These are phyloP conservation scores for Jaculus jaculus DNA, from an alignment of 2,113 vertebrate genomes.

Conservation along the genomic window DNA sequence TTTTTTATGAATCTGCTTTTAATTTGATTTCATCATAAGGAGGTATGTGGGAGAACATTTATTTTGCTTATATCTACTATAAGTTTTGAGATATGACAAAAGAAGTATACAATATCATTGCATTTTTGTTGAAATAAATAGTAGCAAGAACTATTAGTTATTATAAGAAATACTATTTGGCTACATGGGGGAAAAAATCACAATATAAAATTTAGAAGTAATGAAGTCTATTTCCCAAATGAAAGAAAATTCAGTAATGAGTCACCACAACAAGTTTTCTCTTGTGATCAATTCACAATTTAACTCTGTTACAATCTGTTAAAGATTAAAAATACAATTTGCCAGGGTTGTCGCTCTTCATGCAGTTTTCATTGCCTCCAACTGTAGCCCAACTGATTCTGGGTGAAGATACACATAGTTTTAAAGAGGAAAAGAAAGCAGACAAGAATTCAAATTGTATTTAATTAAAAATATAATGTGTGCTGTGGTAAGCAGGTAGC, in stretches of 20 bases:
- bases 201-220: conserved; percentile 39
- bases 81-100: conserved; percentile 7
- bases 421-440: background rate
- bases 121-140: conserved; percentile 1
- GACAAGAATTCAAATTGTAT: conserved; percentile 10
- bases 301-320: conserved; percentile 40
- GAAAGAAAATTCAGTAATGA: conserved; percentile 56
- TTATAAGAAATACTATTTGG: conserved; percentile 19
- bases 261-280: conserved; percentile 59
- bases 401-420: background rate
- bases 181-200: conserved; percentile 11
- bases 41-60: background rate
- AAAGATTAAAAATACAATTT: conserved; percentile 62
- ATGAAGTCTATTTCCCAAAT: conserved; percentile 54
- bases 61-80: background rate
- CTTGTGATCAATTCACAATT: conserved; percentile 53
- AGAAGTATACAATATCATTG: background rate
- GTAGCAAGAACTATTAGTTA: background rate
- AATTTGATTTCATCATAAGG: background rate
- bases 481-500: too few species aligned
- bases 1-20: background rate
- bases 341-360: conserved; percentile 46
- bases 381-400: conserved; percentile 43
- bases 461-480: conserved; percentile 5
- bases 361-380: conserved; percentile 56